Percentiles rank a stretch among this genome's conserved stretches.
These are phyloP conservation scores for Lamellibrachia columna DNA, from an alignment of 2,888 invertebrate species.

Conservation along the genomic window DNA sequence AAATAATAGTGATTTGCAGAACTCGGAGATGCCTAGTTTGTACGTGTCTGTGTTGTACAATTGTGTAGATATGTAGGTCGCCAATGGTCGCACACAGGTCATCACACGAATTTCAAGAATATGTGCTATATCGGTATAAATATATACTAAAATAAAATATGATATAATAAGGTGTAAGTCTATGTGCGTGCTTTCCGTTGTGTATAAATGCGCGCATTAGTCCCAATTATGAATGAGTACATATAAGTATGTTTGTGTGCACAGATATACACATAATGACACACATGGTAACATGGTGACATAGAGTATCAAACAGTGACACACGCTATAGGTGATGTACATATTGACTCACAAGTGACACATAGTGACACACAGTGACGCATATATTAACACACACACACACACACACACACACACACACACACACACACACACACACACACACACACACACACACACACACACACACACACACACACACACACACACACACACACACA, in stretches of 20 bases:
- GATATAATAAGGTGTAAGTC: neutral
- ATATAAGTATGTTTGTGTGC: neutral
- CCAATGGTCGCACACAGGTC: neutral
- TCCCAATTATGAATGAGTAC: neutral
- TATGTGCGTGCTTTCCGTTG: neutral
- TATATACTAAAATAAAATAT: neutral
- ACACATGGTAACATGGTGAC: neutral
- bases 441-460: neutral
- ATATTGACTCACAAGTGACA: neutral
- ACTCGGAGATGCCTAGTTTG: slow-evolving; percentile 16
- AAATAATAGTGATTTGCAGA: slow-evolving; percentile 9
- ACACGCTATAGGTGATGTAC: neutral
- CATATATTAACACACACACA: neutral
- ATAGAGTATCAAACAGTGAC: neutral
- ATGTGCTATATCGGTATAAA: neutral
- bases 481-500: neutral
- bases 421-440: neutral
- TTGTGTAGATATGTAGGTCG: neutral
- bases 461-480: neutral
- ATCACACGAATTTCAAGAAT: neutral
- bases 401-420: neutral
- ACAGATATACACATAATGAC: neutral
- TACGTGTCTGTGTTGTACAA: neutral
- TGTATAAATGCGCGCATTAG: neutral
- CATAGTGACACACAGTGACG: neutral